A percentile compares a stretch with the other conserved stretches of the same genome.
These are phyloP conservation scores for Caligus rogercresseyi DNA, from an alignment of 1,140 invertebrate genomes.

Conservation along the genomic window DNA sequence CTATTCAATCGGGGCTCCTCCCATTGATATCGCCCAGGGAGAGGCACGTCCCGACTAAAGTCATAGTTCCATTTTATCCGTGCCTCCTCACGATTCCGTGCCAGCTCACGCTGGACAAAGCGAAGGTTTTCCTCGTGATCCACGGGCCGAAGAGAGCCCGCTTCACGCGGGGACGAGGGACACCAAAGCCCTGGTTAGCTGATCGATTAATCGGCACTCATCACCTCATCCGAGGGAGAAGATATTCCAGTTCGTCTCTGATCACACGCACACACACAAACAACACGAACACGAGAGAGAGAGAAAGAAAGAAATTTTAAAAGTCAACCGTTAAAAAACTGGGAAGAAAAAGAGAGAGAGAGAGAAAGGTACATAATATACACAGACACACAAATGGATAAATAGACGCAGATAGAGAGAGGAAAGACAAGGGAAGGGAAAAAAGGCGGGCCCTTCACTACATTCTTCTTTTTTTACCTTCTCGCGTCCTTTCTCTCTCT, in stretches of 20 bases:
- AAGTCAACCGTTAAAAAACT: background rate
- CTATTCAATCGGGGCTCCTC: background rate
- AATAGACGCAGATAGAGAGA: too few species aligned
- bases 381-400: too few species aligned
- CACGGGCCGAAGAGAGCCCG: constrained; percentile 21
- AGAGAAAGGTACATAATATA: constrained; percentile 5
- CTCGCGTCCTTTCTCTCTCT: background rate
- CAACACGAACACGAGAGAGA: background rate
- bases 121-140: background rate
- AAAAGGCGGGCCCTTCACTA: background rate
- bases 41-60: background rate
- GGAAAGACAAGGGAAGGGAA: background rate
- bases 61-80: background rate
- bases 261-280: constrained; percentile 5
- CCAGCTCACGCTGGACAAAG: background rate
- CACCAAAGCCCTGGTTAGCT: background rate
- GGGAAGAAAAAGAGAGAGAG: constrained; percentile 16
- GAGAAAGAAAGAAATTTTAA: background rate
- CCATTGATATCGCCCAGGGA: background rate
- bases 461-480: background rate
- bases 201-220: constrained; percentile 19
- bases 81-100: background rate
- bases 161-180: constrained; percentile 22
- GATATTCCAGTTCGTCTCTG: too few species aligned
- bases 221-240: too few species aligned